Evolutionary conservation across 2,113 vertebrate genomes (phyloP).

Genomic region (Muntiacus muntjak): DNA sequence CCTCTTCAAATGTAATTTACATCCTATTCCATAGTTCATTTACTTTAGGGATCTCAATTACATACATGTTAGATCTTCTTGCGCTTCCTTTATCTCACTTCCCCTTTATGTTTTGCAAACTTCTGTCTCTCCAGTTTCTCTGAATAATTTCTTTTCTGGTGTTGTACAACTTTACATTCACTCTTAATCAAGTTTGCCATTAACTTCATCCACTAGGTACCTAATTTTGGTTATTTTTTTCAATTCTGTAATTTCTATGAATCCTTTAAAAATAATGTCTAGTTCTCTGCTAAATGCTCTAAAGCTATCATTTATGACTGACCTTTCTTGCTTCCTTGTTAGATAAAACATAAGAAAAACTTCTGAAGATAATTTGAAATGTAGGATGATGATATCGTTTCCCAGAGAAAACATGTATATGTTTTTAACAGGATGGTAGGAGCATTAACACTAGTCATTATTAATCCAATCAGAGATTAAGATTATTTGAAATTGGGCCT

Average conservation of each 20-base stretch:
- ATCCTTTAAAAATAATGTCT: neutral
- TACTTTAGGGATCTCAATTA: neutral
- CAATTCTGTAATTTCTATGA: neutral
- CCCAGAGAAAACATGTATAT: neutral
- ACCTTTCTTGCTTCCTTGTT: neutral
- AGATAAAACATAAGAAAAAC: neutral
- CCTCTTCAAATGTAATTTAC: neutral
- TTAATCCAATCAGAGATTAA: neutral
- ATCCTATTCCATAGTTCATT: neutral
- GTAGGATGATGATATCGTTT: neutral
- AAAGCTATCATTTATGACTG: neutral
- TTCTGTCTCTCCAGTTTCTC: neutral
- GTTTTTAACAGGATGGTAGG: neutral
- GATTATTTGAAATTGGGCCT: neutral
- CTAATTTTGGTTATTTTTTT: neutral
- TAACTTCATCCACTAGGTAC: neutral
- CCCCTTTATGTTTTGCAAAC: neutral
- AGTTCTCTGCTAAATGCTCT: neutral
- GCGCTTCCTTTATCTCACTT: neutral
- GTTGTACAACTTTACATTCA: neutral
- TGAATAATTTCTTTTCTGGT: neutral
- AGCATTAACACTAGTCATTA: neutral
- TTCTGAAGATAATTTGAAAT: neutral
- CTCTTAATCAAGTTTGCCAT: neutral
- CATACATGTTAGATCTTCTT: neutral